phyloP scores from a whole-genome alignment of 1,140 invertebrate species.

The Ips nitidus region DNA sequence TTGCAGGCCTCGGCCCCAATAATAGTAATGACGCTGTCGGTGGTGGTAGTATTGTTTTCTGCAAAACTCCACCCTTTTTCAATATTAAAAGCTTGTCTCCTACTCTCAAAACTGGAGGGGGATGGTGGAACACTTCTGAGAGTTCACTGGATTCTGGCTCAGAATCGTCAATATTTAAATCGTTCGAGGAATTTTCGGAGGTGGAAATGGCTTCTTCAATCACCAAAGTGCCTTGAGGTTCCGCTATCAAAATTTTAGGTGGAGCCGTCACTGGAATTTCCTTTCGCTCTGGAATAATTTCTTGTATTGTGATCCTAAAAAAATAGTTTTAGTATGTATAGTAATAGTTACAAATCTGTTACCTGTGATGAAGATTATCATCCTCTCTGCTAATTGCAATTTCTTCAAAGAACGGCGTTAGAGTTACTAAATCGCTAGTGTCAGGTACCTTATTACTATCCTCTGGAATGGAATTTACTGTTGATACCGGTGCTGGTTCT shows the following conservation, averaged over 20 bases:
- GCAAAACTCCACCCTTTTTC: constrained; percentile 49
- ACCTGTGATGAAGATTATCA: constrained; percentile 17
- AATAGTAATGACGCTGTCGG: constrained; percentile 51
- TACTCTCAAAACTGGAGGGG: constrained; percentile 52
- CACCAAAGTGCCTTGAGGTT: constrained; percentile 37
- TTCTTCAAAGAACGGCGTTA: constrained; percentile 23
- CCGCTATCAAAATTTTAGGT: constrained; percentile 40
- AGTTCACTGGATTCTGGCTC: constrained; percentile 49
- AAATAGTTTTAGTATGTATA: no score
- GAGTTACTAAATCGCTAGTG: constrained; percentile 23
- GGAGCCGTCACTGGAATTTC: constrained; percentile 47
- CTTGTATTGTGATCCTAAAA: constrained; percentile 50
- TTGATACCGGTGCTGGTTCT: background rate
- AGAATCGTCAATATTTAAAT: constrained; percentile 47
- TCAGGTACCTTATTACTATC: constrained; percentile 35
- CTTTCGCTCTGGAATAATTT: constrained; percentile 49
- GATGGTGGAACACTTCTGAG: constrained; percentile 49
- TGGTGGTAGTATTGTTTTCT: constrained; percentile 49
- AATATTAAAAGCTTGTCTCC: constrained; percentile 52
- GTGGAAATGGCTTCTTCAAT: constrained; percentile 47
- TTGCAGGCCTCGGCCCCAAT: constrained; percentile 53
- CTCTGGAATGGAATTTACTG: constrained; percentile 16
- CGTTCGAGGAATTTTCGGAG: constrained; percentile 42
- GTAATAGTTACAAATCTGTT: background rate
- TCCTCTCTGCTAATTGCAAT: background rate